A percentile compares a stretch with the other conserved stretches of the same genome.
phyloP scores from a whole-genome alignment of 2,888 invertebrate genomes.

The Dryomyza anilis region DNA sequence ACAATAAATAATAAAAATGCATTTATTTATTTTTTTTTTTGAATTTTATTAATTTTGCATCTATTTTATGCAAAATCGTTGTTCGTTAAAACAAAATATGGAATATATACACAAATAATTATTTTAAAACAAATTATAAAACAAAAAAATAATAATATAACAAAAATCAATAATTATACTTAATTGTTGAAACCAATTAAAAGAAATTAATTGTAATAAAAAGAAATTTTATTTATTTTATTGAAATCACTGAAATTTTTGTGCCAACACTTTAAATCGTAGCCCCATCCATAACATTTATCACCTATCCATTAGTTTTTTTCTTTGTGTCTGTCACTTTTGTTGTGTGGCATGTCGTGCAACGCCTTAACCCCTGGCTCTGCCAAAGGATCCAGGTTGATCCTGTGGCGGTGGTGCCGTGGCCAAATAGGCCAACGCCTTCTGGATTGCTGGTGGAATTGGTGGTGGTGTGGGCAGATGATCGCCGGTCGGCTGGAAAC shows the following conservation, averaged over 20 bases:
- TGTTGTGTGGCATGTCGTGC: too few relatives aligned
- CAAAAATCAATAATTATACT: too few relatives aligned
- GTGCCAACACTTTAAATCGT: not conserved
- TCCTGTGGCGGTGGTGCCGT: slow-evolving; percentile 65
- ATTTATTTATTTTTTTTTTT: too few relatives aligned
- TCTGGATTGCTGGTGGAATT: slow-evolving; percentile 72
- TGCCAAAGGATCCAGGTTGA: slow-evolving; percentile 38
- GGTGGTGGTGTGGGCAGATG: slow-evolving; percentile 67
- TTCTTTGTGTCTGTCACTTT: not conserved
- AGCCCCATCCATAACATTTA: not conserved
- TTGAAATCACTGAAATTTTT: not conserved
- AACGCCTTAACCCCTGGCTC: slow-evolving; percentile 51
- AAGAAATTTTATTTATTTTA: not conserved
- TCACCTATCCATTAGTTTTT: not conserved
- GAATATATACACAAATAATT: too few relatives aligned
- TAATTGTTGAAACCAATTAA: too few relatives aligned
- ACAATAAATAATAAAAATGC: too few relatives aligned
- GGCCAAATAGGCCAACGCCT: slow-evolving; percentile 70
- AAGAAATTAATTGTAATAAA: not conserved
- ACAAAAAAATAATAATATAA: too few relatives aligned
- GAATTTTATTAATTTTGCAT: too few relatives aligned
- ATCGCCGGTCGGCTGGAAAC: slow-evolving; percentile 67
- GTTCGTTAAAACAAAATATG: too few relatives aligned
- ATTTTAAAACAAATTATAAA: too few relatives aligned
- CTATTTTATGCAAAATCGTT: too few relatives aligned